Evolutionary conservation across 2,888 invertebrate species (phyloP), one percentile per base, ranked within the genome.

Genomic region (Xanthorhoe spadicearia): DNA sequence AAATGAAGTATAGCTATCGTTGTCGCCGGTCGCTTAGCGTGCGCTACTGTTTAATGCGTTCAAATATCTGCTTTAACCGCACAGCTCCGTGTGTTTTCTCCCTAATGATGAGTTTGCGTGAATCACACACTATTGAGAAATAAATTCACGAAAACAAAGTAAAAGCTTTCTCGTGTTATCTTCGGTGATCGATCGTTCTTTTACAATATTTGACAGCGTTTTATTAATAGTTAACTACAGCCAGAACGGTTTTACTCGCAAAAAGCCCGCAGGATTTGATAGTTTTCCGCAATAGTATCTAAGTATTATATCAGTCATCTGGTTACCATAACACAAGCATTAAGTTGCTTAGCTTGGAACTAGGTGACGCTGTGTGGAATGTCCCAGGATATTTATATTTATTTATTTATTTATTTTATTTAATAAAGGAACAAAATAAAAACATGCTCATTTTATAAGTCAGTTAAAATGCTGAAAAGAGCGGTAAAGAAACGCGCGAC

Each of bases 201-300:
- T 64, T 58, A 66, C 58, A 59, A 38, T 62, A 48, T 62, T 59
- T 66, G 73, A 73, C 71, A 74, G 64, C 66, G 70, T 73, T 73
- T 73, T 72, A 73, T 70, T 70, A 49, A 60, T 55, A 32, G 49
- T 9, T 7, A 32, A 53, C 53, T 46, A 28, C 55, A 61, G 61
- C 61, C 65, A 61, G 28, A 23, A 23, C 43, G 15, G 43, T 38
- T 13, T 38, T 13, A 38, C 38, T 13, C 9, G 38, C 10, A 38
- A 9, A 3, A 13, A 38, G 8, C 9, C 10, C 10, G 13, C 3
- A 38, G 38, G 1, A 10, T 7, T 38, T 38, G 10, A 38, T 38
- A 13, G 1, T 38, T 23, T 1, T 9, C 38, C 13, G 38, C 13
- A 2, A 38, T 32, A 32, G n/a, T n/a, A n/a, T n/a, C n/a, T n/a